Conservation (phyloP, 2,888 invertebrate species). For the Sesia apiformis region DNA sequence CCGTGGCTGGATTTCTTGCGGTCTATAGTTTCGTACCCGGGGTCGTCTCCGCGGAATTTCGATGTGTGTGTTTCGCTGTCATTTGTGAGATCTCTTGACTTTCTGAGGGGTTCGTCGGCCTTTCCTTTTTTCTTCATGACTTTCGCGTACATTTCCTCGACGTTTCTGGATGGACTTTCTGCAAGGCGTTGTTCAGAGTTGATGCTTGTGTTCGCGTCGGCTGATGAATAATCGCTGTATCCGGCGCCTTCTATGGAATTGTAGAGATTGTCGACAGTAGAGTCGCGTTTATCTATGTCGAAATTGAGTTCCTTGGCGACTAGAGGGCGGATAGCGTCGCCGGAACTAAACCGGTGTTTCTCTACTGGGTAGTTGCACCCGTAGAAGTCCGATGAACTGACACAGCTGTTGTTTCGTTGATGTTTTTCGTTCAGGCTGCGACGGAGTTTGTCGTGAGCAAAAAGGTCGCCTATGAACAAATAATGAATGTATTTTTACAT, state of each 20-base stretch:
- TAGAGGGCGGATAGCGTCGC: constrained; percentile 60
- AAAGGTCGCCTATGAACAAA: constrained; percentile 51
- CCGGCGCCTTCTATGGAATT: constrained; percentile 55
- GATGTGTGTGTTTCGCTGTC: constrained; percentile 21
- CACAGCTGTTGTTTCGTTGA: constrained; percentile 69
- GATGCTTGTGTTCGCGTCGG: constrained; percentile 40
- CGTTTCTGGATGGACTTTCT: constrained; percentile 78
- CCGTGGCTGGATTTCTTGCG: constrained; percentile 70
- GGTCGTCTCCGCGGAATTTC: constrained; percentile 60
- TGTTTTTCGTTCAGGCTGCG: constrained; percentile 69
- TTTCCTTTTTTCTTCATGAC: constrained; percentile 82
- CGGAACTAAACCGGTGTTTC: constrained; percentile 66
- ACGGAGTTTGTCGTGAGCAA: constrained; percentile 60
- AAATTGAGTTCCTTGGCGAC: constrained; percentile 62
- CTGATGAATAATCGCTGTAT: constrained; percentile 44
- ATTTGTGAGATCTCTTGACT: constrained; percentile 38
- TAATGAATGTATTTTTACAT: neutral
- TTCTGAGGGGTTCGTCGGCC: constrained; percentile 40
- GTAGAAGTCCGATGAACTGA: constrained; percentile 69
- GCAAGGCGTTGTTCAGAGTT: constrained; percentile 51
- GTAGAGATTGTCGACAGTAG: constrained; percentile 45
- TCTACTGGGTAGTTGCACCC: constrained; percentile 71
- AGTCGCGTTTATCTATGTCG: constrained; percentile 49
- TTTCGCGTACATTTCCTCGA: constrained; percentile 95
- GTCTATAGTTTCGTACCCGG: constrained; percentile 68